Percentiles rank a stretch among this genome's conserved stretches.
Evolutionary conservation across 1,140 invertebrate species (phyloP).

Genomic region (Monochamus saltuarius): DNA sequence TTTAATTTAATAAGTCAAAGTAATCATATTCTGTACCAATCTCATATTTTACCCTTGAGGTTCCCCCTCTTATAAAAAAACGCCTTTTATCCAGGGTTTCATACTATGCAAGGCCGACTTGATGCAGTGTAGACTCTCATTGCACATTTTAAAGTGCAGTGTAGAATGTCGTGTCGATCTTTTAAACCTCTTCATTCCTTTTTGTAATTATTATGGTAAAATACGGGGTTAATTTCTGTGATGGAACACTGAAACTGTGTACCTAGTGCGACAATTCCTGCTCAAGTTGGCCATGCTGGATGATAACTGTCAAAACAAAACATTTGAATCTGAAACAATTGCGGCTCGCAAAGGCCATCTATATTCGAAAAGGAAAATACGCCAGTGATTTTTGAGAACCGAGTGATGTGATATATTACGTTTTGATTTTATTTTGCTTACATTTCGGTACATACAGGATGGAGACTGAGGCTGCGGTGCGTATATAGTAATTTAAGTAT

Average conservation of each 20-base stretch:
- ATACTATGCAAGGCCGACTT: slow-evolving; percentile 39
- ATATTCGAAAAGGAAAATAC: slow-evolving; percentile 9
- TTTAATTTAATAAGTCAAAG: slow-evolving; percentile 18
- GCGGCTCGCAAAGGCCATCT: slow-evolving; percentile 15
- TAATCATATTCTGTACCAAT: slow-evolving; percentile 24
- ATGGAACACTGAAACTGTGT: too few species aligned
- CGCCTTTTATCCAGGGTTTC: slow-evolving; percentile 41
- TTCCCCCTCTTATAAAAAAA: slow-evolving; percentile 42
- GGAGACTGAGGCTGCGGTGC: slow-evolving; percentile 17
- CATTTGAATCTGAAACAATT: slow-evolving; percentile 17
- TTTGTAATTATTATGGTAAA: not conserved
- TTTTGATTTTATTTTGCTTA: slow-evolving; percentile 1
- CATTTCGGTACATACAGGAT: slow-evolving; percentile 10
- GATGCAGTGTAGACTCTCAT: slow-evolving; percentile 28
- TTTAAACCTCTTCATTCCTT: slow-evolving; percentile 16
- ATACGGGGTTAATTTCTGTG: too few species aligned
- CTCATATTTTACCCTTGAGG: slow-evolving; percentile 40
- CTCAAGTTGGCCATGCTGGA: slow-evolving; percentile 15
- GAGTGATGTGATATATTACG: not conserved
- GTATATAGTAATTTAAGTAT: slow-evolving; percentile 6
- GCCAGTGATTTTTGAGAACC: slow-evolving; percentile 1
- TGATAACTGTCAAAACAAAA: slow-evolving; percentile 19
- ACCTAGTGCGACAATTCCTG: too few species aligned
- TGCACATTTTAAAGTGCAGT: slow-evolving; percentile 28
- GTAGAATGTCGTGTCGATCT: slow-evolving; percentile 14